Evolutionary conservation across 2,888 invertebrate species (phyloP).

Genomic region (Molanna angustata): DNA sequence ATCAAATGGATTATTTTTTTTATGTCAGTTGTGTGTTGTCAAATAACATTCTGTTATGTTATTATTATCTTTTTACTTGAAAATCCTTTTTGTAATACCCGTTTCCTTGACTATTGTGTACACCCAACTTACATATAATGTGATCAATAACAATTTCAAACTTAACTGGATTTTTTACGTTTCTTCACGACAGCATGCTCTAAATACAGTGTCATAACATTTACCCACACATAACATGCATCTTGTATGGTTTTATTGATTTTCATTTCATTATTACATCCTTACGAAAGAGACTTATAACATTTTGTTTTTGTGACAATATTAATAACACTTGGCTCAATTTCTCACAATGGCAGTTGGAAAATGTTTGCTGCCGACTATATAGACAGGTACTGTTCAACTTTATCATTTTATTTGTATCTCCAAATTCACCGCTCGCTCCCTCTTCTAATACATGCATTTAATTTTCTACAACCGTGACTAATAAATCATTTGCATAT

Average conservation of each 20-base stretch:
- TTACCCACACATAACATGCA: background rate
- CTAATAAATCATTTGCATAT: too few relatives aligned
- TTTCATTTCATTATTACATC: slow-evolving; percentile 17
- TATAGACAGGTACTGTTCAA: slow-evolving; percentile 24
- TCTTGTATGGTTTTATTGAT: background rate
- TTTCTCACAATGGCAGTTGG: slow-evolving; percentile 22
- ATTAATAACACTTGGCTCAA: slow-evolving; percentile 29
- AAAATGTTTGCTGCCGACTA: slow-evolving; percentile 22
- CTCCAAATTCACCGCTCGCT: slow-evolving; percentile 1
- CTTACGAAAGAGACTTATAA: slow-evolving; percentile 15
- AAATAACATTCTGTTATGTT: too few relatives aligned
- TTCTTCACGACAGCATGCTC: too few relatives aligned
- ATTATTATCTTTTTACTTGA: too few relatives aligned
- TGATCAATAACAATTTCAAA: slow-evolving; percentile 24
- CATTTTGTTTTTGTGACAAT: slow-evolving; percentile 19
- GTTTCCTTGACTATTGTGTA: too few relatives aligned
- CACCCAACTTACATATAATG: slow-evolving; percentile 18
- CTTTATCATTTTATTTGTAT: slow-evolving; percentile 14
- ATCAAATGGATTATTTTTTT: too few relatives aligned
- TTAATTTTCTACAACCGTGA: slow-evolving; percentile 19
- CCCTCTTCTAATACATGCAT: slow-evolving; percentile 21
- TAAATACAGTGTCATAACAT: too few relatives aligned
- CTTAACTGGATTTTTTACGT: slow-evolving; percentile 2
- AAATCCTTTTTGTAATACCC: too few relatives aligned
- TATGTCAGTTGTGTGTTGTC: too few relatives aligned